Base-by-base conservation (phyloP, 2,797 vertebrate genomes). In the Sebastes steindachneri region DNA sequence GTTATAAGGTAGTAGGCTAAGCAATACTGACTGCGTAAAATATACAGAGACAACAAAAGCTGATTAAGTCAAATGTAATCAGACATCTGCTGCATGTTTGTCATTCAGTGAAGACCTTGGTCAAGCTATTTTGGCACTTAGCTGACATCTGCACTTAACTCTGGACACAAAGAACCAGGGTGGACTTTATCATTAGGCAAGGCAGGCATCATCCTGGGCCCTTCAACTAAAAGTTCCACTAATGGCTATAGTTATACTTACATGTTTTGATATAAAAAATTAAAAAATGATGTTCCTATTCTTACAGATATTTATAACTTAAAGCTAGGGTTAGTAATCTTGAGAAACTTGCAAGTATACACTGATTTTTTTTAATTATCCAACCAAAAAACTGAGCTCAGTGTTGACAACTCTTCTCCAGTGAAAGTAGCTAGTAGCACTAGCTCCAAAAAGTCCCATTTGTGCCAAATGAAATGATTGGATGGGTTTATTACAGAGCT, bases 31-130 rank as follows among this genome's bases (percentile, higher is more conserved):
- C 23, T 45, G 57, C 0, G 51, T 48, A 37, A 70, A 69, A 68
- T 31, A 73, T 17, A 70, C 58, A 72, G 68, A 66, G 17, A 25
- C 9, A 29, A 70, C 45, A 48, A 63, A 37, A 25, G 14, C 28
- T 7, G 55, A 72, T 63, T 77, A 59, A 74, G 66, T 17, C 21
- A 77, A 76, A 86, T 71, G 15, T 68, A 48, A 73, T 77, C 48
- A 57, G 51, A 33, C 75, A 79, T 84, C 70, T 89, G 70, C 64
- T 67, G 58, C 67, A 35, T 48, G 25, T 82, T 72, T 68, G 21
- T 48, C 41, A 19, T 48, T 67, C 35, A 29, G 45, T 35, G 28
- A 29, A 11, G 71, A 60, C 58, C 15, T 45, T 10, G 14, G 62
- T 65, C 45, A n/a, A 62, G 41, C 65, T 77, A 64, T 73, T 82